phyloP scores from a whole-genome alignment of 2,113 vertebrate species.

The Strix aluco region DNA sequence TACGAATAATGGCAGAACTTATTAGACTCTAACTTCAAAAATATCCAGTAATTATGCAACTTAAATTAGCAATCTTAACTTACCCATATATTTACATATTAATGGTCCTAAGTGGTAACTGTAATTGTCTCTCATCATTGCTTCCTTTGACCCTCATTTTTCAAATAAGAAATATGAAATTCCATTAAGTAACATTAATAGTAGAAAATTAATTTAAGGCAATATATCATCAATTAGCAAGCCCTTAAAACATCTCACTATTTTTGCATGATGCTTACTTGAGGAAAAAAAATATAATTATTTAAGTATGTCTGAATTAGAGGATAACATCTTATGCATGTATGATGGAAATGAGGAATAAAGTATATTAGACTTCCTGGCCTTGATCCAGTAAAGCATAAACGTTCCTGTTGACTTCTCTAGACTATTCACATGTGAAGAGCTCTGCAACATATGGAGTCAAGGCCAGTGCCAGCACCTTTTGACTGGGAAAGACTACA shows the following conservation, averaged over 20 bases:
- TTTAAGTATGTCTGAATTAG: background rate
- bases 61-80: slow-evolving; percentile 55
- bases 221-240: slow-evolving; percentile 47
- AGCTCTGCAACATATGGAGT: background rate
- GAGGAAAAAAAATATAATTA: background rate
- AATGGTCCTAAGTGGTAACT: slow-evolving; percentile 62
- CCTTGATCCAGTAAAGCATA: background rate
- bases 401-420: background rate
- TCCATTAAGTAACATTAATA: slow-evolving; percentile 47
- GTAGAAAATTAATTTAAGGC: slow-evolving; percentile 49
- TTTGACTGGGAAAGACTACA: background rate
- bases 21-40: slow-evolving; percentile 43
- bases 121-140: slow-evolving; percentile 44
- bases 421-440: background rate
- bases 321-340: background rate
- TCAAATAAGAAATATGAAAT: slow-evolving; percentile 53
- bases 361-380: background rate
- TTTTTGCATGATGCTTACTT: slow-evolving; percentile 24
- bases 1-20: slow-evolving; percentile 19
- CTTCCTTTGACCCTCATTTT: slow-evolving; percentile 58
- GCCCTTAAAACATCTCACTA: background rate
- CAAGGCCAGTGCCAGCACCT: background rate
- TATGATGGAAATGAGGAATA: background rate
- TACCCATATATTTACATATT: slow-evolving; percentile 59
- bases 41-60: slow-evolving; percentile 44